A percentile compares a stretch with the other conserved stretches of the same genome.
Conservation (phyloP, 2,888 invertebrate species). For the Aromia moschata region DNA sequence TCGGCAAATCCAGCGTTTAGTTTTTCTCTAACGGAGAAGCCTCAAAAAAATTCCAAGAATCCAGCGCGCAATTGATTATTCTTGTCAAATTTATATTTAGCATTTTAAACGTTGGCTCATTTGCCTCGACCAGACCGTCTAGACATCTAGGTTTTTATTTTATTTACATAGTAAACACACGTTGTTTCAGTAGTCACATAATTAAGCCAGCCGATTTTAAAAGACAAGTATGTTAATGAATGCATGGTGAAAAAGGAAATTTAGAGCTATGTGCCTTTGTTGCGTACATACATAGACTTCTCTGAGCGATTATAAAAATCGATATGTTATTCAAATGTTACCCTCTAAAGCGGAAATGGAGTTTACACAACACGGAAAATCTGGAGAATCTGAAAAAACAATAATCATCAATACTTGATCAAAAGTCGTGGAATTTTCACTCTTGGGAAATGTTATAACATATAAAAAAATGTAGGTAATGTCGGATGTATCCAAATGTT, state of each 20-base stretch:
- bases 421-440: too few species aligned
- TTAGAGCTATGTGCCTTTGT: too few species aligned
- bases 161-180: slow-evolving; percentile 3
- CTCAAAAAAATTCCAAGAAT: slow-evolving; percentile 3
- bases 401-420: too few species aligned
- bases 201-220: slow-evolving; percentile 1
- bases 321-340: too few species aligned
- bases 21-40: slow-evolving; percentile 2
- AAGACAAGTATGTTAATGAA: background rate
- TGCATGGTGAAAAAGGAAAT: background rate
- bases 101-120: slow-evolving; percentile 11
- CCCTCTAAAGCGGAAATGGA: too few species aligned
- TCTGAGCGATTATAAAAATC: too few species aligned
- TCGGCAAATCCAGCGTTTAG: slow-evolving; percentile 2
- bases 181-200: slow-evolving; percentile 10
- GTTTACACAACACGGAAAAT: too few species aligned
- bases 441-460: too few species aligned
- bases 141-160: slow-evolving; percentile 14
- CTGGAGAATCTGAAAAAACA: too few species aligned
- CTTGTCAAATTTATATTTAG: slow-evolving; percentile 23
- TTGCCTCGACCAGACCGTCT: slow-evolving; percentile 7
- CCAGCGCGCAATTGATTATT: slow-evolving; percentile 9
- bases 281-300: too few species aligned
- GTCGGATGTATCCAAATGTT: too few species aligned
- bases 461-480: too few species aligned